Percentiles rank a stretch among this genome's conserved stretches.
phyloP scores from a whole-genome alignment of 1,140 invertebrate genomes.

The Leptopilina boulardi region DNA sequence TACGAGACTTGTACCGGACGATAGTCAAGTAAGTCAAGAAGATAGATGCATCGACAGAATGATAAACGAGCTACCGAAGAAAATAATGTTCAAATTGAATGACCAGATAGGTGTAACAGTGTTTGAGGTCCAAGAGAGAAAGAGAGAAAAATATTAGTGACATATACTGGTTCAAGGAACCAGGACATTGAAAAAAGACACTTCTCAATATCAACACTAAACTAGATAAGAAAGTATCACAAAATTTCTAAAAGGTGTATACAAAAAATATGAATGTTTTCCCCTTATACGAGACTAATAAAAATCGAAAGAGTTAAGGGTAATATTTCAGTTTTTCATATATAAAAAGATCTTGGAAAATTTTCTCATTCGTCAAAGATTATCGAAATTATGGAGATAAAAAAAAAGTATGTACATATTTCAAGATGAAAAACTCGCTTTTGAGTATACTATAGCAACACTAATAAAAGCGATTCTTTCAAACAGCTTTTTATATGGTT shows the following conservation, averaged over 20 bases:
- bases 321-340: neutral
- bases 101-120: slow-evolving; percentile 21
- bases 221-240: neutral
- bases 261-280: no score
- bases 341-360: neutral
- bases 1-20: slow-evolving; percentile 7
- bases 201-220: neutral
- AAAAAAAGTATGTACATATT: neutral
- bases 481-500: neutral
- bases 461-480: neutral
- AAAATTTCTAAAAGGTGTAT: no score
- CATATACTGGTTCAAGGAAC: neutral
- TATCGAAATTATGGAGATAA: neutral
- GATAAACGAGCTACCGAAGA: slow-evolving; percentile 8
- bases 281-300: no score
- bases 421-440: neutral
- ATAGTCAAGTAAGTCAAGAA: neutral
- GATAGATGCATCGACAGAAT: slow-evolving; percentile 23
- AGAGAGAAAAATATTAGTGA: neutral
- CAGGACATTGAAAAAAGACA: neutral
- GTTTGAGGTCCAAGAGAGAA: neutral
- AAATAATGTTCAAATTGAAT: slow-evolving; percentile 24
- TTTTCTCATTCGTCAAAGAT: neutral
- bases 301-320: no score
- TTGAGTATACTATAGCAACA: neutral